These are phyloP conservation scores for Phymastichus coffea DNA, from an alignment of 1,140 invertebrate species.

Conservation along the genomic window DNA sequence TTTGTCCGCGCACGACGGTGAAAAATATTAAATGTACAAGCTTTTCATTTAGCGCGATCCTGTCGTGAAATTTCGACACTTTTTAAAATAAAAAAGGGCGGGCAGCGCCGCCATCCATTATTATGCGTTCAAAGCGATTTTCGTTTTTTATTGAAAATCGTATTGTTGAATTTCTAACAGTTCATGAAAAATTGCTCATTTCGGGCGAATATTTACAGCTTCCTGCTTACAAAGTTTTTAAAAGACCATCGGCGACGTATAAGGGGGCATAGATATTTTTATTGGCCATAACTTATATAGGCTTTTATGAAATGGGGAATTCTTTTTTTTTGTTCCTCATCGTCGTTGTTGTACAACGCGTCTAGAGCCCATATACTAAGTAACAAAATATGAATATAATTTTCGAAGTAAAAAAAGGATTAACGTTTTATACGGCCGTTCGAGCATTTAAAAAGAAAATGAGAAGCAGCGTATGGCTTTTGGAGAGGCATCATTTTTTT, in stretches of 20 bases:
- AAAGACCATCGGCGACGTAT: too few relatives aligned
- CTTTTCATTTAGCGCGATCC: too few relatives aligned
- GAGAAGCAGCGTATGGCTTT: not conserved
- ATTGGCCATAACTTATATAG: constrained; percentile 17
- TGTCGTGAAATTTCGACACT: too few relatives aligned
- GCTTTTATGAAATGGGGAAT: not conserved
- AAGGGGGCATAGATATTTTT: constrained; percentile 5
- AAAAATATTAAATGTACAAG: too few relatives aligned
- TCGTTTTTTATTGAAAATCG: too few relatives aligned
- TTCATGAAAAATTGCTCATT: constrained; percentile 3
- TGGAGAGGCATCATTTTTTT: not conserved
- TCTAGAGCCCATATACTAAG: not conserved
- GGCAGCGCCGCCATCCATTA: too few relatives aligned
- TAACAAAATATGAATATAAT: constrained; percentile 7
- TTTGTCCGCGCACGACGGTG: too few relatives aligned
- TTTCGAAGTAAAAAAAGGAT: not conserved
- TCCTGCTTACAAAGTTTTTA: not conserved
- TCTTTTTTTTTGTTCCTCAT: too few relatives aligned
- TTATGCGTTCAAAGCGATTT: too few relatives aligned
- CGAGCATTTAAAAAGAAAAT: not conserved
- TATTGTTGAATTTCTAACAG: constrained; percentile 16
- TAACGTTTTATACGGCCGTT: not conserved
- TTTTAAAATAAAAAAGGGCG: too few relatives aligned
- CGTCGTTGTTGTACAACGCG: too few relatives aligned
- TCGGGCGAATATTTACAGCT: constrained; percentile 17